Percentiles rank a stretch among this genome's conserved stretches.
phyloP scores from a whole-genome alignment of 1,140 invertebrate genomes.

The Drosophila setifemur region DNA sequence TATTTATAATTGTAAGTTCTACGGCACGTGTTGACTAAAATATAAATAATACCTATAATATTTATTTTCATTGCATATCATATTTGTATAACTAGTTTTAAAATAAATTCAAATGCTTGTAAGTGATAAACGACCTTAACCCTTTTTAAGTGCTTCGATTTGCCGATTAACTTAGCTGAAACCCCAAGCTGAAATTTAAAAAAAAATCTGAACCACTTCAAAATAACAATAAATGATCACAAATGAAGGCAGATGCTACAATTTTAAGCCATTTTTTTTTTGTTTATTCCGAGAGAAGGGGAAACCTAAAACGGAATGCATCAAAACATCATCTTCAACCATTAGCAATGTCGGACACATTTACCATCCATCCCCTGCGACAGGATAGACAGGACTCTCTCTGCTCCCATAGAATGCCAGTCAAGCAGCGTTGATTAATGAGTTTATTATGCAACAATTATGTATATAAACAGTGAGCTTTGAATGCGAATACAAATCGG shows the following conservation, averaged over 20 bases:
- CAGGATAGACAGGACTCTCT: conserved; percentile 8
- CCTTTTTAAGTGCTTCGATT: too few species aligned
- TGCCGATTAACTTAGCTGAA: too few species aligned
- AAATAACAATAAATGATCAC: conserved; percentile 44
- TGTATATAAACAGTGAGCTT: conserved; percentile 61
- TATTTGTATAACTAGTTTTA: too few species aligned
- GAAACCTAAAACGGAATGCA: conserved; percentile 7
- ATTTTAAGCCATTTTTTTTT: not conserved
- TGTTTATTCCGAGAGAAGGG: not conserved
- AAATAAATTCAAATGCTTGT: too few species aligned
- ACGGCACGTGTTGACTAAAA: too few species aligned
- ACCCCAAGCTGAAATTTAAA: not conserved
- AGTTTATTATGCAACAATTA: conserved; percentile 76
- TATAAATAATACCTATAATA: too few species aligned
- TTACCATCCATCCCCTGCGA: conserved; percentile 8
- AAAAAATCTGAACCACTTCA: not conserved
- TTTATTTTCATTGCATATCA: too few species aligned
- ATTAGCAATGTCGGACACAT: conserved; percentile 49
- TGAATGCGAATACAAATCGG: conserved; percentile 28
- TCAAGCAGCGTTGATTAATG: conserved; percentile 60
- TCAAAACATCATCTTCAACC: conserved; percentile 63
- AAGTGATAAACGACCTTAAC: too few species aligned
- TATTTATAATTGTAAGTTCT: too few species aligned
- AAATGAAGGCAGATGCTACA: conserved; percentile 61
- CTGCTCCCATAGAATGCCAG: conserved; percentile 9